Conservation (phyloP, 2,888 invertebrate species). For the Metalampra italica region DNA sequence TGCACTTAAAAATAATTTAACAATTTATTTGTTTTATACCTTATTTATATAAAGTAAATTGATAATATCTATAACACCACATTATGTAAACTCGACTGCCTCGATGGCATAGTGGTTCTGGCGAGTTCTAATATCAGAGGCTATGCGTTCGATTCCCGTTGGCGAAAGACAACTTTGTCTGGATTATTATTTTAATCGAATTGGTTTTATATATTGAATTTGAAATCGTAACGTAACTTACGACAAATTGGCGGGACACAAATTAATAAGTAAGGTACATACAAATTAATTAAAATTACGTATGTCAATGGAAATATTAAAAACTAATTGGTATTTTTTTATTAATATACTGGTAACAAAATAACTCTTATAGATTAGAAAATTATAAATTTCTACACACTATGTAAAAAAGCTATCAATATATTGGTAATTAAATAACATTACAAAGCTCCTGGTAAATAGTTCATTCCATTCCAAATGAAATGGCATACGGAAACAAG, state of each 20-base stretch:
- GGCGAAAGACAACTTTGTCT: too few relatives aligned
- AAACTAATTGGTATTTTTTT: neutral
- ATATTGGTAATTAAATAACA: constrained; percentile 30
- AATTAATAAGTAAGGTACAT: neutral
- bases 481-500: too few relatives aligned
- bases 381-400: constrained; percentile 7
- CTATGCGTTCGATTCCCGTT: too few relatives aligned
- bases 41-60: neutral
- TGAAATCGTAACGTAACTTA: too few relatives aligned
- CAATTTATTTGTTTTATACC: neutral
- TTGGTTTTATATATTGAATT: too few relatives aligned
- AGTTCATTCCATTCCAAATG: too few relatives aligned
- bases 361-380: neutral
- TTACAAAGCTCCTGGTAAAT: constrained; percentile 53
- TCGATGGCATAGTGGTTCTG: too few relatives aligned
- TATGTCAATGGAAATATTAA: constrained; percentile 2
- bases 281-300: constrained; percentile 2
- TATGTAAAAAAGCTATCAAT: constrained; percentile 55
- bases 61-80: neutral
- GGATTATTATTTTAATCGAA: too few relatives aligned
- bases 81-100: too few relatives aligned
- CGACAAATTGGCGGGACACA: too few relatives aligned
- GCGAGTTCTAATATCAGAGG: too few relatives aligned
- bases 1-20: constrained; percentile 2
- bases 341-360: too few relatives aligned